A percentile compares a stretch with the other conserved stretches of the same genome.
Evolutionary conservation across 2,888 invertebrate species (phyloP).

Genomic region (Neoaliturus tenellus): DNA sequence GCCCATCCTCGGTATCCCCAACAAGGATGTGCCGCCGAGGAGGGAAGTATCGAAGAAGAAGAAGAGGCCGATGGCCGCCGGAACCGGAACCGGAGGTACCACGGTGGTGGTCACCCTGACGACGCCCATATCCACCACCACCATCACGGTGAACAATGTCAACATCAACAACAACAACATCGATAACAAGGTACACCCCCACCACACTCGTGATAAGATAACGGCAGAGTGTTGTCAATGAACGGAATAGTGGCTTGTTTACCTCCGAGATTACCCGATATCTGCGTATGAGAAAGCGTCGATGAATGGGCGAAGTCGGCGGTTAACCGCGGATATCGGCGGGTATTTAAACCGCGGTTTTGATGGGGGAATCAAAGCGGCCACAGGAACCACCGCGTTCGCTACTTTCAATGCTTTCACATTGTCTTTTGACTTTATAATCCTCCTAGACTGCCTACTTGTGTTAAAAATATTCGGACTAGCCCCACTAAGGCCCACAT

Average conservation of each 20-base stretch:
- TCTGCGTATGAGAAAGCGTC: neutral
- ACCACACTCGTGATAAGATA: neutral
- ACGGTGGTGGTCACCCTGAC: slow-evolving; percentile 65
- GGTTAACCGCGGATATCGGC: no score
- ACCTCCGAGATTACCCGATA: no score
- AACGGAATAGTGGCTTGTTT: no score
- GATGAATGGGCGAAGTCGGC: neutral
- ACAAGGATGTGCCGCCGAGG: slow-evolving; percentile 20
- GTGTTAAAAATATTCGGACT: no score
- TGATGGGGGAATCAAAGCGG: no score
- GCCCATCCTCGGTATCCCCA: neutral
- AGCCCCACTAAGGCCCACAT: no score
- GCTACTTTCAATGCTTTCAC: no score
- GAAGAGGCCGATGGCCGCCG: neutral
- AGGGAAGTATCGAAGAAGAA: slow-evolving; percentile 33
- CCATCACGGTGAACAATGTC: slow-evolving; percentile 64
- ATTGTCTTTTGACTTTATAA: no score
- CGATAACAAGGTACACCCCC: neutral
- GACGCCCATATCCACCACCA: slow-evolving; percentile 65
- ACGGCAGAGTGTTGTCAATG: neutral
- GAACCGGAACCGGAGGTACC: neutral
- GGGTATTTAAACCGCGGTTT: no score
- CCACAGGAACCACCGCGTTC: no score
- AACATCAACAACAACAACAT: slow-evolving; percentile 63
- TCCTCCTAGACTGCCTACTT: no score